phyloP scores from a whole-genome alignment of 1,140 invertebrate species.

The Archegozetes longisetosus region DNA sequence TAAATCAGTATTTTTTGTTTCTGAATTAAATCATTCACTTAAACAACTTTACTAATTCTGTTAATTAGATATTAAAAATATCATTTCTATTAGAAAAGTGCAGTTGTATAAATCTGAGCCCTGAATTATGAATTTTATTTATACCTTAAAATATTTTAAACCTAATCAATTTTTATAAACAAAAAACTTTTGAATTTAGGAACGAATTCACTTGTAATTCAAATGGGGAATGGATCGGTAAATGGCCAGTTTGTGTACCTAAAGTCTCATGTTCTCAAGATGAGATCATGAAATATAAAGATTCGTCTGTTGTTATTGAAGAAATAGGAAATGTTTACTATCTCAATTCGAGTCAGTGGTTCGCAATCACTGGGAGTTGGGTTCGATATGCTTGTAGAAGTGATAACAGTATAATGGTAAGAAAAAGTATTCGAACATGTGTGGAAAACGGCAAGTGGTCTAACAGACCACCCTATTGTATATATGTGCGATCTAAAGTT shows the following conservation, averaged over 20 bases:
- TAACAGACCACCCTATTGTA: constrained; percentile 6
- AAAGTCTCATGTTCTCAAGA: neutral
- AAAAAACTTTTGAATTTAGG: neutral
- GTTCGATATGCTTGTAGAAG: constrained; percentile 4
- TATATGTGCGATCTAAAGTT: no score
- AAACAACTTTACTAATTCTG: neutral
- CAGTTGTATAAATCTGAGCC: neutral
- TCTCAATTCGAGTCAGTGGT: constrained; percentile 1
- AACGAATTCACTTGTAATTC: neutral
- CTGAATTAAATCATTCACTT: neutral
- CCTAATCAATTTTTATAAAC: neutral
- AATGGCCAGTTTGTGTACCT: constrained; percentile 1
- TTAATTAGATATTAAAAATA: neutral
- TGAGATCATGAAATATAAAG: neutral
- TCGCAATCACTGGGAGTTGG: constrained; percentile 3
- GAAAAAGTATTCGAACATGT: neutral
- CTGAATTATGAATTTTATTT: constrained; percentile 1
- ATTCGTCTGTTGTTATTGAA: constrained; percentile 4
- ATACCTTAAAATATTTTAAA: neutral
- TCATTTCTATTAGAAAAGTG: neutral
- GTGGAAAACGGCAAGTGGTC: neutral
- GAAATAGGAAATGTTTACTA: constrained; percentile 12
- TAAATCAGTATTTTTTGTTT: neutral
- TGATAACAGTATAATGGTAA: constrained; percentile 2
- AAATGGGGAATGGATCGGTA: constrained; percentile 10